These are phyloP conservation scores for Hippoglossus stenolepis DNA, from an alignment of 2,113 vertebrate species.

Conservation along the genomic window DNA sequence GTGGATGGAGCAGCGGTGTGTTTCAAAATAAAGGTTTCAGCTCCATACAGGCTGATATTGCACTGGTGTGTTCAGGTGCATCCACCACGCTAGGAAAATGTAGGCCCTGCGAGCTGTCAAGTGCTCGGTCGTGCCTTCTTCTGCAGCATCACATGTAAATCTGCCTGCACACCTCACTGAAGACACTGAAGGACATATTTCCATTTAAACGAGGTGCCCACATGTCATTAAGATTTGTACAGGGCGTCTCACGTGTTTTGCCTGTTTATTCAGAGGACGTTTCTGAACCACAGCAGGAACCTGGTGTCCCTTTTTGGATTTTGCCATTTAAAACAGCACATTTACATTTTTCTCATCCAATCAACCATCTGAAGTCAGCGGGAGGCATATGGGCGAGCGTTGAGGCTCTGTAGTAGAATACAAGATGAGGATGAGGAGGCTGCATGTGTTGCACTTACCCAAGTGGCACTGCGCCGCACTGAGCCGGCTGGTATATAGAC, in stretches of 20 bases:
- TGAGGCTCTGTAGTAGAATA: slow-evolving; percentile 68
- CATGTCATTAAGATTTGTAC: not conserved
- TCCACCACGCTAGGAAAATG: slow-evolving; percentile 48
- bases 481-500: not conserved
- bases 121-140: slow-evolving; percentile 47
- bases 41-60: slow-evolving; percentile 7
- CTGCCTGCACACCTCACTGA: not conserved
- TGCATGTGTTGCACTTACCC: slow-evolving; percentile 63
- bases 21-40: slow-evolving; percentile 54
- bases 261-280: not conserved
- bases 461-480: slow-evolving; percentile 21
- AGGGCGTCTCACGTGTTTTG: not conserved
- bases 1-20: slow-evolving; percentile 3
- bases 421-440: slow-evolving; percentile 56
- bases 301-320: too few relatives aligned
- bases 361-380: slow-evolving; percentile 43
- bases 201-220: not conserved
- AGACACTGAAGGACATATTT: not conserved
- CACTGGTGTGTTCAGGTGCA: slow-evolving; percentile 47
- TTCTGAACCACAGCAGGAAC: too few relatives aligned
- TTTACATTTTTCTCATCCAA: slow-evolving; percentile 37
- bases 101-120: slow-evolving; percentile 69
- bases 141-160: slow-evolving; percentile 44
- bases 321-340: slow-evolving; percentile 38
- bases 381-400: slow-evolving; percentile 44